phyloP scores from a whole-genome alignment of 1,140 invertebrate species.

The Ooceraea biroi region DNA sequence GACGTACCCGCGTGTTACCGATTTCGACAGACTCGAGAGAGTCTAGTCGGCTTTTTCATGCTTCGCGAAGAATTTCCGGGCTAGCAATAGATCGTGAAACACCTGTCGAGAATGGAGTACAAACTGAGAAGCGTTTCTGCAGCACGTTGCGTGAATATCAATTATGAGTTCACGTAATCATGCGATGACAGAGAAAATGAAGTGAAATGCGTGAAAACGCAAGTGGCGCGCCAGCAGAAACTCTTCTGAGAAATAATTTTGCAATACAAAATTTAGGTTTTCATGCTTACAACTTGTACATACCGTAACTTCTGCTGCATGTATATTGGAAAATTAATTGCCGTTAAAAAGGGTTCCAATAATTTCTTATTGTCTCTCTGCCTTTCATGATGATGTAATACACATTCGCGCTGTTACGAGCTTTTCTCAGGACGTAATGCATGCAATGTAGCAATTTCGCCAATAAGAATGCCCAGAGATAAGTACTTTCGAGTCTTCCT shows the following conservation, averaged over 20 bases:
- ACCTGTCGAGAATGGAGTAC: constrained; percentile 41
- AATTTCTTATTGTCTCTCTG: not conserved
- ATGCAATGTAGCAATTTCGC: not conserved
- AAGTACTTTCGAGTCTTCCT: not conserved
- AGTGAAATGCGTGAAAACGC: not conserved
- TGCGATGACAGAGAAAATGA: not conserved
- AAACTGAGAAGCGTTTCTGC: not conserved
- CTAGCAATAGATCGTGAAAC: constrained; percentile 40
- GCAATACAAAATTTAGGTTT: not conserved
- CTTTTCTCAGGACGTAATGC: constrained; percentile 37
- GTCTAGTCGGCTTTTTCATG: constrained; percentile 37
- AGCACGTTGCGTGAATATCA: constrained; percentile 11
- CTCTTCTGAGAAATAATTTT: not conserved
- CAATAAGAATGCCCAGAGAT: not conserved
- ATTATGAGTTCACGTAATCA: constrained; percentile 10
- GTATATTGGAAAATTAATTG: too few species aligned
- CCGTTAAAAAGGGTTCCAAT: not conserved
- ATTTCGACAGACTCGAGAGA: constrained; percentile 51
- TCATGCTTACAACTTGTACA: too few species aligned
- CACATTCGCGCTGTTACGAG: not conserved
- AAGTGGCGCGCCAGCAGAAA: not conserved
- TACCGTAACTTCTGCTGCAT: too few species aligned
- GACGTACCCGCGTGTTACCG: not conserved
- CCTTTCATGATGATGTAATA: constrained; percentile 5
- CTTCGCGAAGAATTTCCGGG: constrained; percentile 46